Evolutionary conservation across 23 tunicate species (phyloP), one percentile per base, ranked within the genome.

Genomic region (Styela plicata): DNA sequence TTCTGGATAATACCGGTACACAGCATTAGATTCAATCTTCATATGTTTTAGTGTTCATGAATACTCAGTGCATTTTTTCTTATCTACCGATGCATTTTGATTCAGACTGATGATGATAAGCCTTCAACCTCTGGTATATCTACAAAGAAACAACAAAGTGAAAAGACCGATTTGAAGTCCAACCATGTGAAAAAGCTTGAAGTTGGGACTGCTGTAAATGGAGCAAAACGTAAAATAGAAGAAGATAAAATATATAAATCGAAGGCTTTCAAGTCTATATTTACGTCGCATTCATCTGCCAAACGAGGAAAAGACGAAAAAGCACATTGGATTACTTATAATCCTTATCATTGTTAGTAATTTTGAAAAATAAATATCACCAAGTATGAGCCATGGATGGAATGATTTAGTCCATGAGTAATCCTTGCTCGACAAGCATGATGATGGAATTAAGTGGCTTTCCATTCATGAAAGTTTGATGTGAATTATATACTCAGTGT

Each of bases 311-410:
- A 88, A 33, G 93, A 93, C 57, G 74, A 81, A 36, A 88, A 85
- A 62, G 87, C 88, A 24, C 89, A 85, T 78, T 93, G 98, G 98
- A 78, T 91, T 22, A 91, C 97, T 21, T 91, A 91, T 65, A 91
- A 91, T 70, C 97, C 97, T 2, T 91, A 91, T 52, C 97, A 91
- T 79, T 91, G 85, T 36, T 52, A 52, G 35, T 3, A 69, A n/a
- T n/a, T n/a, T n/a, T n/a, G n/a, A n/a, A n/a, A n/a, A n/a, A n/a
- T n/a, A n/a, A n/a, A n/a, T n/a, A n/a, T n/a, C n/a, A n/a, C n/a
- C n/a, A n/a, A n/a, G n/a, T n/a, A n/a, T n/a, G n/a, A n/a, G n/a
- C n/a, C n/a, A n/a, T n/a, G n/a, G n/a, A n/a, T n/a, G n/a, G n/a
- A n/a, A 28, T 78, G 21, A 19, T 61, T 21, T 19, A 61, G 21